phyloP scores from a whole-genome alignment of 2,888 invertebrate species.

The Coelinius sp. region DNA sequence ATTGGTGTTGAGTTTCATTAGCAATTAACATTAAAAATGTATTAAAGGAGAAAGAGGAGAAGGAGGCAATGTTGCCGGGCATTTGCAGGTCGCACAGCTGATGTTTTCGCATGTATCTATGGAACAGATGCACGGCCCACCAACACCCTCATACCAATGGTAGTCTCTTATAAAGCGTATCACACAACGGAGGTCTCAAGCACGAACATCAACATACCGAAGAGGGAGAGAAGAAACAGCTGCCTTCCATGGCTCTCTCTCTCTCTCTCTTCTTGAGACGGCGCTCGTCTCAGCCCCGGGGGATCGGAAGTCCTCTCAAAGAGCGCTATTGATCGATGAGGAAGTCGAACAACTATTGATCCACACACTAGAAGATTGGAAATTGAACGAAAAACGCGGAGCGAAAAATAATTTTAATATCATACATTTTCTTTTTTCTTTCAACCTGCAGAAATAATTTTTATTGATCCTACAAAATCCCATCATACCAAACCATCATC shows the following conservation, averaged over 20 bases:
- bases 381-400: not conserved
- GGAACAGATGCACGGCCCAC: constrained; percentile 59
- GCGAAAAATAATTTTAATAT: not conserved
- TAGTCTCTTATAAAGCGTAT: constrained; percentile 8
- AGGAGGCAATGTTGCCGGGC: not conserved
- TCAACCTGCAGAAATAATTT: not conserved
- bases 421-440: not conserved
- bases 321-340: not conserved
- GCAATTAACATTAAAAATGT: constrained; percentile 46
- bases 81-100: constrained; percentile 53
- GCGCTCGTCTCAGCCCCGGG: constrained; percentile 2
- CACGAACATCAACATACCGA: not conserved
- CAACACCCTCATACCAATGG: constrained; percentile 45
- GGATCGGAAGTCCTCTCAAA: constrained; percentile 26
- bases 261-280: not conserved
- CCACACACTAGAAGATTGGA: not conserved
- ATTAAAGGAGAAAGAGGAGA: constrained; percentile 6
- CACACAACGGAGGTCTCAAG: not conserved
- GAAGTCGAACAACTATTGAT: constrained; percentile 1
- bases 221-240: constrained; percentile 8
- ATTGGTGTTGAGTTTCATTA: constrained; percentile 50
- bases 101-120: constrained; percentile 60
- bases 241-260: constrained; percentile 12
- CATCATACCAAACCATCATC: not conserved
- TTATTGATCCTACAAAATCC: not conserved